These are phyloP conservation scores for Busseola fusca DNA, from an alignment of 2,888 invertebrate species.

Conservation along the genomic window DNA sequence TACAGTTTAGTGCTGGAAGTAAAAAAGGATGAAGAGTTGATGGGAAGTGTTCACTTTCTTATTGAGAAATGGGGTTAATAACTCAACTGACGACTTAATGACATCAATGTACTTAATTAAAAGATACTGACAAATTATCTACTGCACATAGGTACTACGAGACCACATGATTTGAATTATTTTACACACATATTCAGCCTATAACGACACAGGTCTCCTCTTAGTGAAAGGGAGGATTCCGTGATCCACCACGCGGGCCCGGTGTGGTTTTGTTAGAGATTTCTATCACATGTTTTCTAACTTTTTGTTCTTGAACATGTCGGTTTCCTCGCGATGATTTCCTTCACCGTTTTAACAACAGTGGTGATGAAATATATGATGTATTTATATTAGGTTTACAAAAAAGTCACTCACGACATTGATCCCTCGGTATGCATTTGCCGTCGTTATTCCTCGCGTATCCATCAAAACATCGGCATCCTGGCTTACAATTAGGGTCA, in stretches of 20 bases:
- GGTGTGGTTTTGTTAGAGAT: too few species aligned
- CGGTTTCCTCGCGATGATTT: too few species aligned
- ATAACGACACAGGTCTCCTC: too few species aligned
- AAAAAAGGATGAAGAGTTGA: not conserved
- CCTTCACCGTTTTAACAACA: too few species aligned
- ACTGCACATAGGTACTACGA: not conserved
- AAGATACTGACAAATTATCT: not conserved
- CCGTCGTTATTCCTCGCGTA: slow-evolving; percentile 55
- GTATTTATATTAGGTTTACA: too few species aligned
- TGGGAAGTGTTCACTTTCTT: not conserved
- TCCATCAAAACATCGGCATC: slow-evolving; percentile 69
- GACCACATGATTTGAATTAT: not conserved
- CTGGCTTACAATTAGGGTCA: slow-evolving; percentile 62
- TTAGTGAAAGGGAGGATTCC: too few species aligned
- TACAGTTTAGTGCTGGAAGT: slow-evolving; percentile 56
- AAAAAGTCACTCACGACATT: slow-evolving; percentile 36
- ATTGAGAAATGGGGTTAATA: not conserved
- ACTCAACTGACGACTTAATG: not conserved
- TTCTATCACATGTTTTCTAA: too few species aligned
- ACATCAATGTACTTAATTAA: too few species aligned
- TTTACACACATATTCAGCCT: too few species aligned
- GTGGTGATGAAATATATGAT: too few species aligned
- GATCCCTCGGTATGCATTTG: slow-evolving; percentile 58
- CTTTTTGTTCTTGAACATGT: too few species aligned
- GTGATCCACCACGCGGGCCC: too few species aligned